A percentile compares a stretch with the other conserved stretches of the same genome.
phyloP scores from a whole-genome alignment of 2,113 vertebrate species.

The Perca schrenkii region DNA sequence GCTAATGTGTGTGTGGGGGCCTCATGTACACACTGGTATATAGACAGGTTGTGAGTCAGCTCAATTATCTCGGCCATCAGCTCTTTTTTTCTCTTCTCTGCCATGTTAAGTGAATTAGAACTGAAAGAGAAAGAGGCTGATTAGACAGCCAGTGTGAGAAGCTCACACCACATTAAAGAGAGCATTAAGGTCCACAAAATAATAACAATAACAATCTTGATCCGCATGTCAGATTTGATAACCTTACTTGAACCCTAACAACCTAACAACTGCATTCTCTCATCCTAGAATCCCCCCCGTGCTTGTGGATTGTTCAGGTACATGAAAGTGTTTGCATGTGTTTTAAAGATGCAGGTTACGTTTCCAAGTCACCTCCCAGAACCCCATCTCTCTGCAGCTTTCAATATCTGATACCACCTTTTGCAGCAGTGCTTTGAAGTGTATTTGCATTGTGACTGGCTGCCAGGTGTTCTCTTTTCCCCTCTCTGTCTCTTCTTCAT shows the following conservation, averaged over 20 bases:
- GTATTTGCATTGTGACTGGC: conserved; percentile 69
- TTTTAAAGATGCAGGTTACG: conserved; percentile 57
- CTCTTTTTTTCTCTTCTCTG: conserved; percentile 67
- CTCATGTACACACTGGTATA: conserved; percentile 33
- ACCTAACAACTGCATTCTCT: neutral
- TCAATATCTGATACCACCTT: conserved; percentile 56
- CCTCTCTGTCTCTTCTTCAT: conserved; percentile 1
- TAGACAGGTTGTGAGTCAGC: conserved; percentile 68
- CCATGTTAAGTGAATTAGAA: conserved; percentile 83
- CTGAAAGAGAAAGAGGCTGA: conserved; percentile 60
- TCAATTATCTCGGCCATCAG: conserved; percentile 77
- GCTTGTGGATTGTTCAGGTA: conserved; percentile 10
- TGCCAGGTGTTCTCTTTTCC: conserved; percentile 57
- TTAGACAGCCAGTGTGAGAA: conserved; percentile 62
- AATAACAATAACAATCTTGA: conserved; percentile 55
- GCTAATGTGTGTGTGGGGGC: conserved; percentile 23
- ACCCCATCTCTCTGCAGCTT: conserved; percentile 34
- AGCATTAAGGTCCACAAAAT: conserved; percentile 52
- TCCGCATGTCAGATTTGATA: conserved; percentile 49
- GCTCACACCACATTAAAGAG: conserved; percentile 71
- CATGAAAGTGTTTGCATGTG: conserved; percentile 21
- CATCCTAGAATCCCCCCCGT: neutral
- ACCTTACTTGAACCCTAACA: conserved; percentile 14
- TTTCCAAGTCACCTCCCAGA: conserved; percentile 43
- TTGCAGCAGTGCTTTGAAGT: conserved; percentile 68